phyloP scores from a whole-genome alignment of 1,140 invertebrate species.

The Drosophila yakuba region DNA sequence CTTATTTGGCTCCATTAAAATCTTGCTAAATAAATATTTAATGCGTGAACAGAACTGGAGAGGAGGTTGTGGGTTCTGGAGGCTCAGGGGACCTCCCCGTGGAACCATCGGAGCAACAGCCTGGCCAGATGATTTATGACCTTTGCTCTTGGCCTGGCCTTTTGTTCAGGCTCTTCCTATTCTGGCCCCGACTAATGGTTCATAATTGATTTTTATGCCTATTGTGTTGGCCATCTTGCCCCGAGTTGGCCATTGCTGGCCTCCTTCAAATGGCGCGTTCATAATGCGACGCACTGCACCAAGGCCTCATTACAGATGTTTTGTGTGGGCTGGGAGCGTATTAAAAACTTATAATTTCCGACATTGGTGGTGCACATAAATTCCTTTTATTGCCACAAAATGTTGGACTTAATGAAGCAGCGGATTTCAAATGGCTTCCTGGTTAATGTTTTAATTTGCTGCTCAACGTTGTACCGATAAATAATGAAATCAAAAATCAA shows the following conservation, averaged over 20 bases:
- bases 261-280: constrained; percentile 66
- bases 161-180: constrained; percentile 23
- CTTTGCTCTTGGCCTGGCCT: constrained; percentile 32
- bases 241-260: constrained; percentile 20
- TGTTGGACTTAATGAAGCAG: constrained; percentile 62
- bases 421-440: constrained; percentile 25
- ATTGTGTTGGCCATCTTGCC: constrained; percentile 63
- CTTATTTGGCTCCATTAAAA: constrained; percentile 79
- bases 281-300: constrained; percentile 76
- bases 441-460: background rate
- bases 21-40: constrained; percentile 81
- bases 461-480: background rate
- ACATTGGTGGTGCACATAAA: constrained; percentile 74
- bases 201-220: constrained; percentile 82
- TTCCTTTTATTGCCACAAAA: constrained; percentile 63
- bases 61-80: background rate
- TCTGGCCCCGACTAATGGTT: constrained; percentile 63
- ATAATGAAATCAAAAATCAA: constrained; percentile 6
- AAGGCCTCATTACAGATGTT: constrained; percentile 8
- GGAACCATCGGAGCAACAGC: constrained; percentile 59
- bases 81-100: constrained; percentile 4
- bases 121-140: constrained; percentile 74
- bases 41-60: constrained; percentile 71
- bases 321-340: constrained; percentile 16
- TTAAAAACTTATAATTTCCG: constrained; percentile 79